These are phyloP conservation scores for Megalurothrips usitatus DNA, from an alignment of 2,888 invertebrate genomes.

Conservation along the genomic window DNA sequence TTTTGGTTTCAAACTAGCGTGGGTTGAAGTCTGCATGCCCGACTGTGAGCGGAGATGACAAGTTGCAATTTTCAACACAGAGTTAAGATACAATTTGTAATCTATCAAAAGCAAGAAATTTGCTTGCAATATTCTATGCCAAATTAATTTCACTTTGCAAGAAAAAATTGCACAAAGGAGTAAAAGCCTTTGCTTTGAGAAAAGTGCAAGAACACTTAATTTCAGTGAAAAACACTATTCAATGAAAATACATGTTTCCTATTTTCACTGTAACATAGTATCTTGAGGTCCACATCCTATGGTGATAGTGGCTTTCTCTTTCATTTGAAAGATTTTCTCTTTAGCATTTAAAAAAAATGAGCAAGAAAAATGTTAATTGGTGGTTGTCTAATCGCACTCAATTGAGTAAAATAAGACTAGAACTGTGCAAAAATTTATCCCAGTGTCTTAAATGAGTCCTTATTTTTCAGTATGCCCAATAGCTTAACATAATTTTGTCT, in stretches of 20 bases:
- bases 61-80: neutral
- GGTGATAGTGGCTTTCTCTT: too few relatives aligned
- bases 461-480: too few relatives aligned
- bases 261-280: neutral
- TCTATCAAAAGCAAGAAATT: neutral
- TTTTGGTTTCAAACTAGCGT: neutral
- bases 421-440: too few relatives aligned
- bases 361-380: too few relatives aligned
- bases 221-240: neutral
- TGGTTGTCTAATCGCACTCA: too few relatives aligned
- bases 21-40: neutral
- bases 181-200: neutral
- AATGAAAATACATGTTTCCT: neutral
- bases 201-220: neutral
- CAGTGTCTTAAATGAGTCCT: too few relatives aligned
- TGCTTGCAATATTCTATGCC: slow-evolving; percentile 2
- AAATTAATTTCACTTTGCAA: neutral
- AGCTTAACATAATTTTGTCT: neutral
- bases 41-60: neutral
- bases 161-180: neutral
- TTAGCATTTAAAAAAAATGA: too few relatives aligned
- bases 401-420: too few relatives aligned
- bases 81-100: neutral
- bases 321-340: too few relatives aligned
- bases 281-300: too few relatives aligned